Base-by-base conservation (phyloP, 2,797 vertebrate species). In the Neoniphon sammara region DNA sequence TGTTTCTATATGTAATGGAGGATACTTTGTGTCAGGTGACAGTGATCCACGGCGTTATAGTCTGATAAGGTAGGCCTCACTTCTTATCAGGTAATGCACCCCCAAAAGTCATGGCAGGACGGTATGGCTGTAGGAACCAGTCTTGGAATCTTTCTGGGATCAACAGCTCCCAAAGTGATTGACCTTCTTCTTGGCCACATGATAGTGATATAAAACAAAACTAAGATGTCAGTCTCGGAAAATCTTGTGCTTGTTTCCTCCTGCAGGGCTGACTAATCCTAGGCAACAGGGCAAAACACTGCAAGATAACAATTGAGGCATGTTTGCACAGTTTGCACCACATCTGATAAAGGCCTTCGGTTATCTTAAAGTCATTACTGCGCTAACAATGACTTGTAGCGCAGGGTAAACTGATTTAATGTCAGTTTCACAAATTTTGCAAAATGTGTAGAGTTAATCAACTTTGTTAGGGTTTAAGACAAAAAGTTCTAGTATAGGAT, bases 271-370 rank as follows among this genome's bases (percentile, higher is more conserved):
- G 55, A 6, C 42, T 61, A 56, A 14, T 17, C 2, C 7, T 70
- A 23, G 10, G 53, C 14, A 52, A 12, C 4, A 31, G 30, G 70
- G 23, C 15, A 57, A 70, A 31, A 46, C 0, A 63, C 4, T 6
- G n/a, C 31, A 74, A 31, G 5, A 14, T 1, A 59, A 42, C 25
- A 70, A 39, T 60, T 10, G 21, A 34, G 30, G 49, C 15, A 58
- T 82, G 79, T 85, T 86, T 85, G 73, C 31, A 72, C 30, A 75
- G 70, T 64, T 31, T 60, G 63, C 14, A 63, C 73, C 71, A 54
- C 60, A 63, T 49, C 75, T 85, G 66, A 75, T 78, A 71, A 80
- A 64, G 44, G 39, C 50, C 47, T 46, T 4, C 5, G 54, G 8
- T 75, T 78, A 75, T 65, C 66, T 67, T 18, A 20, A 2, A 50